phyloP scores from a whole-genome alignment of 2,888 invertebrate genomes.

The Eubasilissa splendida region DNA sequence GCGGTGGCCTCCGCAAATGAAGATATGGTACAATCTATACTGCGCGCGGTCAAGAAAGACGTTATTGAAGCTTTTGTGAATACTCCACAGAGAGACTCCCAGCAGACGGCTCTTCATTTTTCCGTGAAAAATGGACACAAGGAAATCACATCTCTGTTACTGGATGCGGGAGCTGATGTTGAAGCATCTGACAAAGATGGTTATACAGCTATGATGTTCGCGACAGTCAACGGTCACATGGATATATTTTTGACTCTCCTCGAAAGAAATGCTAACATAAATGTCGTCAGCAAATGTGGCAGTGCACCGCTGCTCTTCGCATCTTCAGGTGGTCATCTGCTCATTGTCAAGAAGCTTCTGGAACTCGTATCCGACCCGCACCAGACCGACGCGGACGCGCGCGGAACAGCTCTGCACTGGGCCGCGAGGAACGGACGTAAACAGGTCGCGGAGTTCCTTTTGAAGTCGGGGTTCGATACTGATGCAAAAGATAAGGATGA shows the following conservation, averaged over 20 bases:
- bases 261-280: neutral
- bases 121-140: neutral
- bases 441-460: too few relatives aligned
- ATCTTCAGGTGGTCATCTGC: neutral
- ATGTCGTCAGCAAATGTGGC: neutral
- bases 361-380: neutral
- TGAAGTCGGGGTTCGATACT: too few relatives aligned
- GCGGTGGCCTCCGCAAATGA: neutral
- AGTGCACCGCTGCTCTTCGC: neutral
- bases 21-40: conserved; percentile 2
- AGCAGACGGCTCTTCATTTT: neutral
- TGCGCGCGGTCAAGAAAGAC: neutral
- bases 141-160: neutral
- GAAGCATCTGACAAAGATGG: neutral
- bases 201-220: neutral
- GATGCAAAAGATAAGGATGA: too few relatives aligned
- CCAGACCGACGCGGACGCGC: too few relatives aligned
- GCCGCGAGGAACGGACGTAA: too few relatives aligned
- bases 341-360: neutral
- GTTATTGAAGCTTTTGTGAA: neutral
- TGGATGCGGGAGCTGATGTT: neutral
- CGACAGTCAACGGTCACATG: neutral
- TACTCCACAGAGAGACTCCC: neutral
- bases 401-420: too few relatives aligned
- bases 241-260: neutral